Conservation (phyloP, 2,888 invertebrate genomes). For the Ophion ventricosus region DNA sequence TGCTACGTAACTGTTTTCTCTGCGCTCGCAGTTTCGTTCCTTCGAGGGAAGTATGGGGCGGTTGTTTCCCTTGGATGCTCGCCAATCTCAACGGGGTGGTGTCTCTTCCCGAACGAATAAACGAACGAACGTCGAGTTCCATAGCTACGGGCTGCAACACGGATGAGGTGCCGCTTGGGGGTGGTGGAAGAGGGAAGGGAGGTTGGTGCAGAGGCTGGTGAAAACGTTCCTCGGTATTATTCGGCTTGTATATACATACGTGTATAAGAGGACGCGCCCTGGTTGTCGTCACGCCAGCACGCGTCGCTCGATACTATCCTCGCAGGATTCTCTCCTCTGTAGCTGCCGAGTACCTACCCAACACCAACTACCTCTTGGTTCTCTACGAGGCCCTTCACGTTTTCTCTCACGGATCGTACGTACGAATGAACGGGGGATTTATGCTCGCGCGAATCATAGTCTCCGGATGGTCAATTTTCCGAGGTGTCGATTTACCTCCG, state of each 20-base stretch:
- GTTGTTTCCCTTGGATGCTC: conserved; percentile 66
- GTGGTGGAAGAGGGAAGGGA: too few species aligned
- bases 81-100: conserved; percentile 64
- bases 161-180: conserved; percentile 12
- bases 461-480: too few species aligned
- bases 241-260: conserved; percentile 5
- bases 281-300: conserved; percentile 64
- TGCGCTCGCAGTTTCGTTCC: conserved; percentile 33
- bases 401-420: too few species aligned
- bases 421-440: too few species aligned
- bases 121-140: conserved; percentile 13
- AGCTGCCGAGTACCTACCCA: conserved; percentile 21
- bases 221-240: conserved; percentile 36
- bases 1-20: conserved; percentile 34
- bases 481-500: too few species aligned
- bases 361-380: conserved; percentile 22
- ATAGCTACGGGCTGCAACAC: background rate
- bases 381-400: background rate
- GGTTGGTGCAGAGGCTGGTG: conserved; percentile 7
- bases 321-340: conserved; percentile 43
- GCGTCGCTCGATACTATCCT: conserved; percentile 67
- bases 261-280: conserved; percentile 61
- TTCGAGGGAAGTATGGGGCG: conserved; percentile 2
- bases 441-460: too few species aligned
- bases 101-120: conserved; percentile 48